phyloP scores from a whole-genome alignment of 2,888 invertebrate genomes.

The Drosophila borealis region DNA sequence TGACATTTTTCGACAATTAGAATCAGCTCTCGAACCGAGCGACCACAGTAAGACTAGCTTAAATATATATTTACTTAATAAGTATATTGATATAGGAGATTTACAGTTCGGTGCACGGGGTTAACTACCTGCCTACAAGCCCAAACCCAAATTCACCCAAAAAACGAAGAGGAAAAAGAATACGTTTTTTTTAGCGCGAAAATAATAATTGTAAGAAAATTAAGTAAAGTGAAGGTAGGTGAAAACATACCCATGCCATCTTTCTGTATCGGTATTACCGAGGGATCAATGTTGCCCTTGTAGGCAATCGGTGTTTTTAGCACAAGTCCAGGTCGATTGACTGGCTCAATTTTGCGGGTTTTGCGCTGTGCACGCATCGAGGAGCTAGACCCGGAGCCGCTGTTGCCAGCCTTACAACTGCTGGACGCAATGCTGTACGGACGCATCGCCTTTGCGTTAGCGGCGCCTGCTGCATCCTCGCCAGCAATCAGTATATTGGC shows the following conservation, averaged over 20 bases:
- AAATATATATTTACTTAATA: background rate
- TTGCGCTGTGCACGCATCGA: constrained; percentile 81
- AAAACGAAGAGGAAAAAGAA: constrained; percentile 19
- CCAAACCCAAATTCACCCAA: constrained; percentile 29
- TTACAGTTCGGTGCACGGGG: background rate
- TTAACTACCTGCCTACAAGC: background rate
- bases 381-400: constrained; percentile 32
- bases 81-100: background rate
- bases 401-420: constrained; percentile 45
- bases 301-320: constrained; percentile 92
- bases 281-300: constrained; percentile 92
- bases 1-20: no score
- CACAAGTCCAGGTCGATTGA: constrained; percentile 90
- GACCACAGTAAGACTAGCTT: background rate
- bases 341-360: constrained; percentile 89
- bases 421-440: constrained; percentile 50
- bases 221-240: constrained; percentile 36
- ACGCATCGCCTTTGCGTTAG: constrained; percentile 31
- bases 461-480: constrained; percentile 43
- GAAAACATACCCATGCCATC: constrained; percentile 93
- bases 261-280: constrained; percentile 94
- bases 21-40: background rate
- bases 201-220: constrained; percentile 23
- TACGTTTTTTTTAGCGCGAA: background rate
- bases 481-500: constrained; percentile 54